Evolutionary conservation across 2,113 vertebrate species (phyloP), one percentile per base, ranked within the genome.

Genomic region (Poeciliopsis prolifica): DNA sequence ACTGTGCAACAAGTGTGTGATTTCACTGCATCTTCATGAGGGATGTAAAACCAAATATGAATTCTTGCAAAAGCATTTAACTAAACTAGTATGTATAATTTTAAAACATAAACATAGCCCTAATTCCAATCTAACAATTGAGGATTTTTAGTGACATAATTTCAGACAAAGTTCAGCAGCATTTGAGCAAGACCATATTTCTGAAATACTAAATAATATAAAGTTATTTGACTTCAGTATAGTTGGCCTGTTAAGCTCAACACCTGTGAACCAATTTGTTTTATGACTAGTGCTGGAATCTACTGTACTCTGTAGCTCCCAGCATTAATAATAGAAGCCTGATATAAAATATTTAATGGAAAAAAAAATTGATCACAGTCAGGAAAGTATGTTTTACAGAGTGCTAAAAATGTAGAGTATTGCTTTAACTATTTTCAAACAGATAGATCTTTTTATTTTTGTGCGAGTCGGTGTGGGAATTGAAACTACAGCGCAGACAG

Each of bases 401-500:
- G 15, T 61, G n/a, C 30, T n/a, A 17, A 48, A 54, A 28, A 33
- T 30, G 14, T 3, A 15, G 35, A 65, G 63, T 4, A 31, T 44
- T 67, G 17, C 26, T 37, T 37, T 1, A 14, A 44, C 15, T 14
- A 44, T 44, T 4, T 44, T 44, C 42, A 44, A 44, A 44, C 42
- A 44, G 15, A 44, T 17, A 15, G 0, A 44, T 44, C 3, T 15
- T 19, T 29, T 26, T 75, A 9, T 60, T 15, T 15, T 7, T 63
- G 42, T 22, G 17, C 2, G 13, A 9, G 31, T 44, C 61, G 48
- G 31, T 68, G 58, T 15, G 61, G 17, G 51, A 28, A 29, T 48
- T 37, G 42, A 8, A 73, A 35, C 51, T 26, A 68, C 30, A 74
- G 80, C 78, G 80, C 75, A 61, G 68, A 68, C 54, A 68, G 78